phyloP scores from a whole-genome alignment of 2,113 vertebrate genomes.

The Limanda limanda region DNA sequence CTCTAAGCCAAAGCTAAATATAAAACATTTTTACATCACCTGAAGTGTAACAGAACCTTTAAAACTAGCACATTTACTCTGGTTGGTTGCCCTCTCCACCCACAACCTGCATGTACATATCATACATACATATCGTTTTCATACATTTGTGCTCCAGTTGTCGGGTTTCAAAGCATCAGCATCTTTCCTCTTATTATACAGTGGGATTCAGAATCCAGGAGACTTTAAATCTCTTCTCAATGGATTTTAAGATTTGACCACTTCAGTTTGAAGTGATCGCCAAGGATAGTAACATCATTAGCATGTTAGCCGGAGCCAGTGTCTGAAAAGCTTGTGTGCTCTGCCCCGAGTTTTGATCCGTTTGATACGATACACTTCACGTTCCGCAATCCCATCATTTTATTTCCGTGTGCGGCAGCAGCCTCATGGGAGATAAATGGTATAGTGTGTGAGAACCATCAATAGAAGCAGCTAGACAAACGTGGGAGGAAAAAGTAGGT shows the following conservation, averaged over 20 bases:
- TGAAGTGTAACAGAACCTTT: no score
- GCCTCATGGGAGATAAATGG: background rate
- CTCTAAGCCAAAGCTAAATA: no score
- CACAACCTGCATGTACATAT: no score
- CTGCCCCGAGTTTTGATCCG: background rate
- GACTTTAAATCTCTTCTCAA: background rate
- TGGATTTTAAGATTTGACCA: background rate
- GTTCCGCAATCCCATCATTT: background rate
- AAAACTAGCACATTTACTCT: no score
- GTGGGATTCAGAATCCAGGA: background rate
- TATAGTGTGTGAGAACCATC: background rate
- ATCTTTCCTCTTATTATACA: background rate
- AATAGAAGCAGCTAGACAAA: constrained; percentile 14
- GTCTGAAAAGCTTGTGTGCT: background rate
- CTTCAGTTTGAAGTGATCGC: background rate
- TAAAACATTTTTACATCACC: no score
- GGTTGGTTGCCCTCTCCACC: no score
- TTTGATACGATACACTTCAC: background rate
- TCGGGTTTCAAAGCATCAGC: background rate
- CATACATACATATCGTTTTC: no score
- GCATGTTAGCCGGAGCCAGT: background rate
- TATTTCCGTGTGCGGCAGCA: background rate
- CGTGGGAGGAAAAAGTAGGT: background rate
- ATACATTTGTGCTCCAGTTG: background rate
- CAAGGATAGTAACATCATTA: background rate